Base-by-base conservation (phyloP, 2,888 invertebrate species). In the Acrobeloides nanus region DNA sequence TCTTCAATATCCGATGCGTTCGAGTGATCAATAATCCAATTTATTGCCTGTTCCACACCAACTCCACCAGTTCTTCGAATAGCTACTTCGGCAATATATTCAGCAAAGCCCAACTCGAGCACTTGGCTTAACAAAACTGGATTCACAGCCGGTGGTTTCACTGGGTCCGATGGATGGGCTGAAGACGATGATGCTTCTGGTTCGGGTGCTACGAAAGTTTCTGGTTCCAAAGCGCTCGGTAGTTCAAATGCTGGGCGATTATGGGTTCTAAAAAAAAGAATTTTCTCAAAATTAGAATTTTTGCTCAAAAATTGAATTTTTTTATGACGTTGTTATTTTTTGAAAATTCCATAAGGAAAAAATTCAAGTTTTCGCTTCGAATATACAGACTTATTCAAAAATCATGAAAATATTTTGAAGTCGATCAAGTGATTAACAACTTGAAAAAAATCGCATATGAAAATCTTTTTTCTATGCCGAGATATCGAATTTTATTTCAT, bases 31-130 rank as follows among this genome's bases (percentile, higher is more conserved):
- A 62, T 47, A 31, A 66, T 65, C 66, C 66, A 66, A 42, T 58
- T 43, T 18, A 66, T 41, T 20, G 64, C 64, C 45, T 57, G 57
- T 44, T 66, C 63, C 15, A 62, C 53, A n/a, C 63, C 58, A 18
- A 41, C 46, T 42, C 59, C 61, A 20, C 41, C 49, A 1, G 64
- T 64, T 33, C 64, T 47, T 38, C 53, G 45, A n/a, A 66, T 48
- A 17, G 66, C 60, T 23, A 66, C 46, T 7, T 21, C 25, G 4
- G 62, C 53, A 1, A 57, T 59, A 34, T 46, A 55, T 18, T 63
- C 63, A 57, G 64, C 62, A 40, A 64, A 65, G 12, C 64, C 63
- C 3, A 62, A 35, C 25, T 65, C 63, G 5, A 62, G 48, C 12
- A 65, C 51, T n/a, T 52, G 42, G 2, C 56, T 54, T 17, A 63